Base-by-base conservation (phyloP, 2,888 invertebrate genomes). In the Cheilosia soror region DNA sequence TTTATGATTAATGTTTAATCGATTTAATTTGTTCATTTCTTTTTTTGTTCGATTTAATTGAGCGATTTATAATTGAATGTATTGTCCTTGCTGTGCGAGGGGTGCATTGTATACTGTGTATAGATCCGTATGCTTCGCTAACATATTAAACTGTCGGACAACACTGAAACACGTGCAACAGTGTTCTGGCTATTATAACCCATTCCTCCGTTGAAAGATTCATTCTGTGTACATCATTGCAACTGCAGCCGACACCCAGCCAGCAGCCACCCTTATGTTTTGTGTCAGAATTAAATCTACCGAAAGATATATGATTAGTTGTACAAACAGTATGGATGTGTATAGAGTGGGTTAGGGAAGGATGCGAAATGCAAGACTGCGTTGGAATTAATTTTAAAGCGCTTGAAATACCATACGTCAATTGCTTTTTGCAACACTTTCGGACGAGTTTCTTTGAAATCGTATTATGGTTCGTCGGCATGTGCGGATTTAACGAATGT, bases 1-100 rank as follows among this genome's bases (percentile, higher is more conserved):
- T 81, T 85, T 66, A 76, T 85, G 81, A 85, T 85, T 85, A 81
- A 85, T 85, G 81, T 71, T 85, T 81, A 85, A 85, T 85, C 85
- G 85, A 85, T 81, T 85, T 76, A 85, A 85, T 85, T 85, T 76
- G 76, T 53, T 66, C 80, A 85, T 15, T 44, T 44, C n/a, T 63
- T 79, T 84, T 85, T 51, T 81, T 85, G 85, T 85, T 85, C 81
- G 85, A 85, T 76, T 85, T 85, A 85, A 85, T 85, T 85, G 85
- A 85, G 85, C 85, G 85, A 81, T 85, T 85, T 85, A 85, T 85
- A 81, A 85, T 81, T 85, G 81, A 81, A 84, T 75, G 62, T 25
- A 58, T 57, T 57, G 40, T 44, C 42, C 42, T 66, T 49, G 49
- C 40, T 42, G 44, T 11, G 62, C 25, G 15, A 37, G 33, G 15